Percentiles rank a stretch among this genome's conserved stretches.
These are phyloP conservation scores for Leptobrachium ailaonicum DNA, from an alignment of 2,113 vertebrate genomes.

Conservation along the genomic window DNA sequence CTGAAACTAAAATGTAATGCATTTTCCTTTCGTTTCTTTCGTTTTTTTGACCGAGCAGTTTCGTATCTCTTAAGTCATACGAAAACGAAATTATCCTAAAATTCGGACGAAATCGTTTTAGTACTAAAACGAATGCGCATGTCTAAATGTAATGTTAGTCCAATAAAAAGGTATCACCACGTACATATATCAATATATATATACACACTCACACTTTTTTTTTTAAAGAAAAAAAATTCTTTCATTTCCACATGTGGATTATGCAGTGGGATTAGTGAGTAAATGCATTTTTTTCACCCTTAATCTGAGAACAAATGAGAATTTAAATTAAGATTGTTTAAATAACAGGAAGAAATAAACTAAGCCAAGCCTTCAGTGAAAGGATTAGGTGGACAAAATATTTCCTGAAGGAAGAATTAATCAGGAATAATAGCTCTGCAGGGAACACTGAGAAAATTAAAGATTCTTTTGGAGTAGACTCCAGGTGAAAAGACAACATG, in stretches of 20 bases:
- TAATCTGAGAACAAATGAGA: slow-evolving; percentile 43
- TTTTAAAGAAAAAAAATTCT: neutral
- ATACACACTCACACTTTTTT: neutral
- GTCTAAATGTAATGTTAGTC: too few species aligned
- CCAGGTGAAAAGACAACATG: slow-evolving; percentile 40
- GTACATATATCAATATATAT: too few species aligned
- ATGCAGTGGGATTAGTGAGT: slow-evolving; percentile 13
- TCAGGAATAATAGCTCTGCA: slow-evolving; percentile 46
- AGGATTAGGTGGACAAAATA: slow-evolving; percentile 44
- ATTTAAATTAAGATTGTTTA: slow-evolving; percentile 19
- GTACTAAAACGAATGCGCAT: too few species aligned
- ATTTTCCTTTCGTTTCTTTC: too few species aligned
- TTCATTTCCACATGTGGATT: slow-evolving; percentile 2
- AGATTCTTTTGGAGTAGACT: slow-evolving; percentile 41
- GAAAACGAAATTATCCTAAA: too few species aligned
- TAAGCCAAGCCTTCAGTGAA: slow-evolving; percentile 28
- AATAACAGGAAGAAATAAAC: slow-evolving; percentile 27
- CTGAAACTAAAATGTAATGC: too few species aligned
- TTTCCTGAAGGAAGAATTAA: slow-evolving; percentile 52
- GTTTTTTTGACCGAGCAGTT: too few species aligned
- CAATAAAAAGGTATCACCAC: too few species aligned
- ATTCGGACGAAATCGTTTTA: too few species aligned
- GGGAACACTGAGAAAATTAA: slow-evolving; percentile 13
- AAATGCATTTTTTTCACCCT: slow-evolving; percentile 20
- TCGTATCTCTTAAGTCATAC: too few species aligned